Evolutionary conservation across 2,888 invertebrate species (phyloP).

Genomic region (Melipona bicolor): DNA sequence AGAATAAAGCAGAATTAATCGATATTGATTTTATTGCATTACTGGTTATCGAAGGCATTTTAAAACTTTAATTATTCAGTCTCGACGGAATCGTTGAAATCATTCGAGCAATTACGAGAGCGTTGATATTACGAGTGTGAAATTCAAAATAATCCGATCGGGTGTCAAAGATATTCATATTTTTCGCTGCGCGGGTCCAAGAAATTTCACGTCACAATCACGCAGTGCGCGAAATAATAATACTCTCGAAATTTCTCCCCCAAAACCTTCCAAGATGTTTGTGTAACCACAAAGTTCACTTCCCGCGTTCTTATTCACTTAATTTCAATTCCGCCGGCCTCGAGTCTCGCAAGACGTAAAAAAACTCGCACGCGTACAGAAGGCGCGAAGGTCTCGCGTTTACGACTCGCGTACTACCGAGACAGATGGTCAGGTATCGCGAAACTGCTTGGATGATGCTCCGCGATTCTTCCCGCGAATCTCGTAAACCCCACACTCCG

Average conservation of each 20-base stretch:
- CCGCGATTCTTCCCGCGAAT: conserved; percentile 14
- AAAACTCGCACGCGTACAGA: conserved; percentile 53
- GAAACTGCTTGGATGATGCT: conserved; percentile 25
- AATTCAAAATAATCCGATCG: no score
- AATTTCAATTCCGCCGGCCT: no score
- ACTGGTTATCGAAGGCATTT: no score
- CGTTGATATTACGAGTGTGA: neutral
- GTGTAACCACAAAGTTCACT: no score
- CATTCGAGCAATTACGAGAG: neutral
- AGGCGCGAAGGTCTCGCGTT: conserved; percentile 23
- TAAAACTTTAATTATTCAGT: neutral
- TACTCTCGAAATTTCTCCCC: no score
- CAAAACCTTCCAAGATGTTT: no score
- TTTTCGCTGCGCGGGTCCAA: no score
- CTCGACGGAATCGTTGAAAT: neutral
- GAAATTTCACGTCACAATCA: no score
- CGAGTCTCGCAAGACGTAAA: conserved; percentile 21
- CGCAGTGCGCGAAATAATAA: no score
- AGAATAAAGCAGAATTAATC: no score
- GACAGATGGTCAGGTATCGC: conserved; percentile 42
- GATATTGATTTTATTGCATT: neutral
- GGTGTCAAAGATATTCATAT: neutral
- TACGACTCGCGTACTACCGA: conserved; percentile 33
- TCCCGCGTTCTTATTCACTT: no score
- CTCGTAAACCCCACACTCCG: conserved; percentile 17